phyloP scores from a whole-genome alignment of 2,888 invertebrate species.

The Theristus sp. region DNA sequence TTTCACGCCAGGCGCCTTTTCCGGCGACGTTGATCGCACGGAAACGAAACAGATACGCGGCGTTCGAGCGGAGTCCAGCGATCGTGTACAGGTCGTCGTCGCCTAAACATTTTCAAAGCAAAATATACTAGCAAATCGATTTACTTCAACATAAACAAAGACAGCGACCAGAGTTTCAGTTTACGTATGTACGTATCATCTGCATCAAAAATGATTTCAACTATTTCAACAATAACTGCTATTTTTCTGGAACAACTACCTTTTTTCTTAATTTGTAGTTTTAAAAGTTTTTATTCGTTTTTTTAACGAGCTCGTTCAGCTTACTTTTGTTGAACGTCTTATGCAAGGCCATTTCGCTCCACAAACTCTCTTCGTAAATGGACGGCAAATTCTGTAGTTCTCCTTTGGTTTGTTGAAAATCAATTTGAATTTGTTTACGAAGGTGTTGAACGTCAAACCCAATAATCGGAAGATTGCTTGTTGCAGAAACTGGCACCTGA shows the following conservation, averaged over 20 bases:
- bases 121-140: too few species aligned
- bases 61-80: constrained; percentile 15
- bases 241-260: too few species aligned
- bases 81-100: constrained; percentile 15
- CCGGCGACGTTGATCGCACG: constrained; percentile 19
- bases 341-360: neutral
- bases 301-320: too few species aligned
- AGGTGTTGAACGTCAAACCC: neutral
- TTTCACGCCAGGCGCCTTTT: constrained; percentile 12
- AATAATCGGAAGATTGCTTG: neutral
- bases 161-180: too few species aligned
- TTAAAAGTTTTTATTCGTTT: too few species aligned
- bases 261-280: too few species aligned
- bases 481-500: neutral
- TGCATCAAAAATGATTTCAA: too few species aligned
- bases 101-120: too few species aligned
- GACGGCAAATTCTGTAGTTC: neutral
- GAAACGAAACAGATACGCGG: constrained; percentile 20
- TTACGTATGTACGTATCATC: too few species aligned
- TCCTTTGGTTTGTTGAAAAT: neutral
- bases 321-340: too few species aligned
- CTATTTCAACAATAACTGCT: too few species aligned
- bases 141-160: too few species aligned
- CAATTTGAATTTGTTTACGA: neutral
- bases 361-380: neutral